Conservation (phyloP, 1,140 invertebrate species). For the Ips typographus region DNA sequence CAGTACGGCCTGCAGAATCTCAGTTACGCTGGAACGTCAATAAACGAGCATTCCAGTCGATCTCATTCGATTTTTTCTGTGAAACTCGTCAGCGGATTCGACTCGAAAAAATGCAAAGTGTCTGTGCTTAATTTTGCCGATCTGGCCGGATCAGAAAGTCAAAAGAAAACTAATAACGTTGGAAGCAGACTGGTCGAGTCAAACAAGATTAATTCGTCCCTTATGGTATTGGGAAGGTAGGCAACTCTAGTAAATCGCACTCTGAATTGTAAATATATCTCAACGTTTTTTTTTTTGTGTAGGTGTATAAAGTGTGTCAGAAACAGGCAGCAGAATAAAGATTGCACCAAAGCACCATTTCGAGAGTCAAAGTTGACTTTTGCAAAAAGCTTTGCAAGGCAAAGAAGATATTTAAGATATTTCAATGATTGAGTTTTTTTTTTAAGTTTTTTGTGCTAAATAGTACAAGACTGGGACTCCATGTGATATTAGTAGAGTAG, state of each 20-base stretch:
- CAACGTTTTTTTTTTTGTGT: conserved; percentile 6
- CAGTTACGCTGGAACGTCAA: conserved; percentile 78
- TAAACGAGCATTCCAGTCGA: conserved; percentile 83
- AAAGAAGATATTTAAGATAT: conserved; percentile 70
- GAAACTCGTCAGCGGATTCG: conserved; percentile 60
- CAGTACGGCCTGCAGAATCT: conserved; percentile 78
- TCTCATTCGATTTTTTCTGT: conserved; percentile 89
- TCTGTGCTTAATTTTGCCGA: conserved; percentile 77
- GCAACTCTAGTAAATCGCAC: background rate
- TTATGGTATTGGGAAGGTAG: conserved; percentile 81
- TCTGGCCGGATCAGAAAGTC: conserved; percentile 88
- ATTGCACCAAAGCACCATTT: conserved; percentile 62
- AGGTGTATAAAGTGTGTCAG: conserved; percentile 44
- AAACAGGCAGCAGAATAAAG: conserved; percentile 49
- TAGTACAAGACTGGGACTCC: no score
- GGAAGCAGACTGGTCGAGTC: conserved; percentile 85
- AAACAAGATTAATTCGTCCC: conserved; percentile 86
- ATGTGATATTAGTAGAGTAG: no score
- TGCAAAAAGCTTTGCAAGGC: conserved; percentile 66
- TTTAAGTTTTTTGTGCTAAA: background rate
- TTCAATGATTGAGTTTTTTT: conserved; percentile 72
- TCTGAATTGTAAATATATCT: background rate
- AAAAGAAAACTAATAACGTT: conserved; percentile 80
- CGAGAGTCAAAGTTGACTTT: conserved; percentile 86
- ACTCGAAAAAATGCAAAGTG: conserved; percentile 29